Conservation (phyloP, 2,888 invertebrate species). For the Synergus itoensis region DNA sequence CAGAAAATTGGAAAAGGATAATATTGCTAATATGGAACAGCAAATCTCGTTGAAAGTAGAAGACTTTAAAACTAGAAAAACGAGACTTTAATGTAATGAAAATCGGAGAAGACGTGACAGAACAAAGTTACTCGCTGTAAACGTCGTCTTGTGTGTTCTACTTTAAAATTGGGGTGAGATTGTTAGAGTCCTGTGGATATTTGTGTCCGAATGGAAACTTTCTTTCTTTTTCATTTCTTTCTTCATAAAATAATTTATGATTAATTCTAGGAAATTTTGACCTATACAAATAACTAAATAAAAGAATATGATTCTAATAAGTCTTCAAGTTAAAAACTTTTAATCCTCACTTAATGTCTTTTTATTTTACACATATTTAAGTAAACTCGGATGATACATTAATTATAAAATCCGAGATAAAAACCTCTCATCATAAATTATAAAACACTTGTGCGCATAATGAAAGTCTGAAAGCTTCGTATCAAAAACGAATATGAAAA, state of each 20-base stretch:
- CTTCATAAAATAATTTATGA: too few species aligned
- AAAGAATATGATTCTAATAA: too few species aligned
- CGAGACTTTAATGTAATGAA: conserved; percentile 1
- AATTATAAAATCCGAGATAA: neutral
- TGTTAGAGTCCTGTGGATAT: neutral
- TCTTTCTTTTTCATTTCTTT: neutral
- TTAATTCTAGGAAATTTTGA: too few species aligned
- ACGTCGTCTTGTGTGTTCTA: neutral
- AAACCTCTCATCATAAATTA: neutral
- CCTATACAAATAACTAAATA: too few species aligned
- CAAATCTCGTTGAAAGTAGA: neutral
- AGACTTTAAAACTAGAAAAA: neutral
- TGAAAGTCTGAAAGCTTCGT: neutral
- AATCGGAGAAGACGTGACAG: neutral
- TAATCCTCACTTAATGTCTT: too few species aligned
- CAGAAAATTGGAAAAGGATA: conserved; percentile 13
- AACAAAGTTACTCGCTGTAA: neutral
- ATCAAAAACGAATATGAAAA: neutral
- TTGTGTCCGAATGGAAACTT: neutral
- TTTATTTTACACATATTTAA: too few species aligned
- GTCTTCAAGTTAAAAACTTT: too few species aligned
- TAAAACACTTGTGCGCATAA: neutral
- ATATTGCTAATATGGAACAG: conserved; percentile 24
- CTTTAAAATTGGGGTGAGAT: conserved; percentile 9
- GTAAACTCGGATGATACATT: neutral